Evolutionary conservation across 1,140 invertebrate genomes (phyloP).

Genomic region (Drosophila willistoni): DNA sequence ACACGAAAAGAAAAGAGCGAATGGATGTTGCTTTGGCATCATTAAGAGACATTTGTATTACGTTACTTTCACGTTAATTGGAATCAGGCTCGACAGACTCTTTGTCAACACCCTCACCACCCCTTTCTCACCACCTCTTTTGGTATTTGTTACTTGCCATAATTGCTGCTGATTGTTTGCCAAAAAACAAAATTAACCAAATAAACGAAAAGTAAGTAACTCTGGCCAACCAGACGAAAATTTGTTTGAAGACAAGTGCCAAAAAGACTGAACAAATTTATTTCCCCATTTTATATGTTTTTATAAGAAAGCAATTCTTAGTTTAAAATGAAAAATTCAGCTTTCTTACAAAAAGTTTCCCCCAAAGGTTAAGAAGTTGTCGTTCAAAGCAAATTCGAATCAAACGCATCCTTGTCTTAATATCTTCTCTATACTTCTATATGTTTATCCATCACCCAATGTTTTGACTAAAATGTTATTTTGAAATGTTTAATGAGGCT

Average conservation of each 20-base stretch:
- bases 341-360: too few relatives aligned
- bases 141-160: constrained; percentile 42
- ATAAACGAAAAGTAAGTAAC: constrained; percentile 24
- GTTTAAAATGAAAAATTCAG: constrained; percentile 31
- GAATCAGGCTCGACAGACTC: constrained; percentile 30
- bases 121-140: constrained; percentile 8
- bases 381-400: too few relatives aligned
- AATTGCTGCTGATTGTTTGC: constrained; percentile 76
- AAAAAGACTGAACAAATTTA: not conserved
- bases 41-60: constrained; percentile 66
- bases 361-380: too few relatives aligned
- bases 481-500: too few relatives aligned
- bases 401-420: not conserved
- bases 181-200: constrained; percentile 44
- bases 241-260: constrained; percentile 16
- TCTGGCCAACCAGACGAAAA: constrained; percentile 15
- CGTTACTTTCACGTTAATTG: constrained; percentile 65
- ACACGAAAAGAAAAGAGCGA: constrained; percentile 28
- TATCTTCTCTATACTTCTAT: too few relatives aligned
- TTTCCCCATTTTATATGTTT: not conserved
- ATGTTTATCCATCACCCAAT: too few relatives aligned
- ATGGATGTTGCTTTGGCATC: constrained; percentile 37
- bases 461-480: too few relatives aligned
- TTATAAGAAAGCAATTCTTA: constrained; percentile 13
- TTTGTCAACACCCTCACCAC: not conserved